Conservation (phyloP, 2,797 vertebrate genomes). For the Selene dorsalis region DNA sequence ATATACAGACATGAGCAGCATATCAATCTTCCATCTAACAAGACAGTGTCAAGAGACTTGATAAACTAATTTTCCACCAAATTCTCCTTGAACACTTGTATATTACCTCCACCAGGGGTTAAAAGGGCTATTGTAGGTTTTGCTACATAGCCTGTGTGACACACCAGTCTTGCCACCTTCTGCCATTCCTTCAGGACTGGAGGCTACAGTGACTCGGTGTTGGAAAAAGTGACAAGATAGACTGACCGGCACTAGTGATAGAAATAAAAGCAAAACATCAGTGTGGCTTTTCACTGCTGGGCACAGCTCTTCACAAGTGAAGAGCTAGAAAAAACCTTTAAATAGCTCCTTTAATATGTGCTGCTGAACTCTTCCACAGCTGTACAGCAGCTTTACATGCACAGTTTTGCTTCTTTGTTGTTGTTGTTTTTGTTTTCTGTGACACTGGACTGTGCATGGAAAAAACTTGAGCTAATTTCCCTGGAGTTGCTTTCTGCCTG, state of each 20-base stretch:
- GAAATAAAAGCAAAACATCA: background rate
- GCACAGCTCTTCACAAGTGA: too few species aligned
- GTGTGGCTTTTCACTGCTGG: background rate
- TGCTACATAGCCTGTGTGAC: background rate
- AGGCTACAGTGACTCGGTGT: background rate
- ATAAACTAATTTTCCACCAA: background rate
- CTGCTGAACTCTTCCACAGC: constrained; percentile 1
- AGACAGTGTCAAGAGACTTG: background rate
- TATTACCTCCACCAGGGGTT: background rate
- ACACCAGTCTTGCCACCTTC: background rate
- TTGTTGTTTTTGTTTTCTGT: constrained; percentile 53
- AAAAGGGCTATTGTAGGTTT: background rate
- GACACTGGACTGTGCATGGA: constrained; percentile 70
- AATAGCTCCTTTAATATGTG: background rate
- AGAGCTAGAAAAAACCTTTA: too few species aligned
- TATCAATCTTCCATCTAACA: background rate
- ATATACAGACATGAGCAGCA: background rate
- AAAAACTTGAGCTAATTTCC: constrained; percentile 78
- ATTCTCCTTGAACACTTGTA: background rate
- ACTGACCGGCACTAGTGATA: background rate
- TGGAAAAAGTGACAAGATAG: background rate
- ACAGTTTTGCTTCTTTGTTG: constrained; percentile 31
- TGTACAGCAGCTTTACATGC: constrained; percentile 2
- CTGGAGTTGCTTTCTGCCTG: constrained; percentile 67
- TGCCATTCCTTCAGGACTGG: too few species aligned